Evolutionary conservation across 1,140 invertebrate species (phyloP), one percentile per base, ranked within the genome.

Genomic region (Habropoda laboriosa): DNA sequence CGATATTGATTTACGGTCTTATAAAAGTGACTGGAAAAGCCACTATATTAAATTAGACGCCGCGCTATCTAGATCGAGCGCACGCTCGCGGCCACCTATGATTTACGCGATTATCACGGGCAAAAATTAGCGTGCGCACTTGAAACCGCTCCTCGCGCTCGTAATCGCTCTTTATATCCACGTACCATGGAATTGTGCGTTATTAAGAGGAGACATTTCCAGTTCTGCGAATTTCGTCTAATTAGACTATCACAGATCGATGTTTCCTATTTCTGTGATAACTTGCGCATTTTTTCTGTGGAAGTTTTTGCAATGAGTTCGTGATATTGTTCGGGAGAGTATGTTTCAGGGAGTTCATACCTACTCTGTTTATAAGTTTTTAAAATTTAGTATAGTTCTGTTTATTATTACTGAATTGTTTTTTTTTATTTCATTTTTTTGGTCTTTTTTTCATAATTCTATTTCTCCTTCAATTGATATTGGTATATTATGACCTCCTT

Each of bases 31-130:
- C 53, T 67, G 61, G 81, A 61, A 86, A 86, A 83, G 57, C 47
- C 72, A 82, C 47, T 80, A 74, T 61, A 80, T 82, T 80, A 70
- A 82, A 86, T 86, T 86, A 80, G 74, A 83, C 55, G 58, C 16
- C 27, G 27, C n/a, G 47, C n/a, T 66, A 74, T 85, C 49, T 73
- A 42, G 63, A 79, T 81, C 47, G 30, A 13, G 38, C 35, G 18
- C 42, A 47, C 57, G 40, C 58, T 70, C 38, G n/a, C 13, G 16
- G 51, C 35, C 10, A 51, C 58, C 24, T 58, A 73, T 67, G 58
- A 85, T 85, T 82, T 77, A 49, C 55, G 45, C 45, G 57, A 79
- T 64, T 73, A 78, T 45, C 58, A 35, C 10, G 35, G 30, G 57
- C 47, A 75, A 82, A 85, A 82, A 85, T 85, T 81, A 81, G 24